Percentiles rank a stretch among this genome's conserved stretches.
phyloP scores from a whole-genome alignment of 1,140 invertebrate species.

The Tetragnatha versicolor region DNA sequence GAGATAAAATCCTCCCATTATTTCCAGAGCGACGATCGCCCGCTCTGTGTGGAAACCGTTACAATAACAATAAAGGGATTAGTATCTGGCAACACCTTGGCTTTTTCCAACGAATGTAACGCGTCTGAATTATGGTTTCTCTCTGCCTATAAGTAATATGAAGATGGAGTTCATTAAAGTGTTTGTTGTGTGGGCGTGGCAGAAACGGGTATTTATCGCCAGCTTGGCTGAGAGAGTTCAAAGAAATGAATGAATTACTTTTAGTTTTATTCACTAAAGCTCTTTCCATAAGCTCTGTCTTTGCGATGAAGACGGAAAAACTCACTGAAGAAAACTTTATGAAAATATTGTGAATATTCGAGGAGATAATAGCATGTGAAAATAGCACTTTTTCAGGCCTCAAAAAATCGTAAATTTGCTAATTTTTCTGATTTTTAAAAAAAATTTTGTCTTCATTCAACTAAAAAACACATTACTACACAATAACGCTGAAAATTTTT shows the following conservation, averaged over 20 bases:
- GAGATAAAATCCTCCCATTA: slow-evolving; percentile 35
- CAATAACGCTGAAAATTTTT: no score
- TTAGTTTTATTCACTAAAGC: no score
- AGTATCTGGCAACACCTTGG: slow-evolving; percentile 38
- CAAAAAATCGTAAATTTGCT: no score
- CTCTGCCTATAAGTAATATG: neutral
- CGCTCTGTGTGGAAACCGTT: neutral
- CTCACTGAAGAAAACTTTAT: no score
- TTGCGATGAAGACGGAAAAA: no score
- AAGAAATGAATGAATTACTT: neutral
- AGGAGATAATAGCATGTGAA: no score
- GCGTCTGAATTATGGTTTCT: slow-evolving; percentile 15
- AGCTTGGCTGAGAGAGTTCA: neutral
- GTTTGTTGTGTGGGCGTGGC: neutral
- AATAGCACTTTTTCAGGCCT: no score
- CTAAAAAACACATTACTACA: no score
- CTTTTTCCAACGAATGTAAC: slow-evolving; percentile 32
- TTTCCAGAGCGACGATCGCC: slow-evolving; percentile 27
- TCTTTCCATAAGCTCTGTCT: no score
- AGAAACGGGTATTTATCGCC: neutral
- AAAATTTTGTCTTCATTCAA: no score
- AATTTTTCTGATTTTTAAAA: no score
- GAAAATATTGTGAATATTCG: no score
- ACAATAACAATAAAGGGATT: slow-evolving; percentile 47
- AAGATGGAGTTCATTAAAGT: slow-evolving; percentile 48